phyloP scores from a whole-genome alignment of 1,140 invertebrate species.

The Papilio machaon region DNA sequence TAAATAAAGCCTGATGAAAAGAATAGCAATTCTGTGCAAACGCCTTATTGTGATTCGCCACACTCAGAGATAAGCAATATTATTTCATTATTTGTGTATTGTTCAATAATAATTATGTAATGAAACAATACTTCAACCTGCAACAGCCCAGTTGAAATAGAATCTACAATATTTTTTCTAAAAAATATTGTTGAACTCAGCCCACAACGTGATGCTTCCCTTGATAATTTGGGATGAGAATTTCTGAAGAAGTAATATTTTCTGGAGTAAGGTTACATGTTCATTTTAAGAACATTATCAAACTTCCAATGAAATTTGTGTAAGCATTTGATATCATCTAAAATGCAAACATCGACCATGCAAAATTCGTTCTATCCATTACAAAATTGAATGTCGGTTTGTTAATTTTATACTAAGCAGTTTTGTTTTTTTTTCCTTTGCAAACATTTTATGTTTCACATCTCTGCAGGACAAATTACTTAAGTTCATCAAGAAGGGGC shows the following conservation, averaged over 20 bases:
- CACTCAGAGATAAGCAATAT: not conserved
- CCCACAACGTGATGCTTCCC: too few relatives aligned
- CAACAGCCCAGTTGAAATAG: too few relatives aligned
- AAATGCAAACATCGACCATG: too few relatives aligned
- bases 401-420: not conserved
- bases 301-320: not conserved
- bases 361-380: not conserved
- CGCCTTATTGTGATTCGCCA: not conserved
- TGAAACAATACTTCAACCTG: not conserved
- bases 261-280: not conserved
- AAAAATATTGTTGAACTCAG: too few relatives aligned
- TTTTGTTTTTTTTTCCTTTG: not conserved
- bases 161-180: too few relatives aligned
- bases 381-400: not conserved
- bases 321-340: not conserved
- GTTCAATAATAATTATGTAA: not conserved
- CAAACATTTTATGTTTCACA: not conserved
- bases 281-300: not conserved
- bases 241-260: too few relatives aligned
- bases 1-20: not conserved
- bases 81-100: not conserved
- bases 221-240: too few relatives aligned
- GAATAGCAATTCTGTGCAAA: constrained; percentile 1
- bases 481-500: not conserved
- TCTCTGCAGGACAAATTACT: not conserved